These are phyloP conservation scores for Ichneumoninae sp. DNA, from an alignment of 2,888 invertebrate species.

Conservation along the genomic window DNA sequence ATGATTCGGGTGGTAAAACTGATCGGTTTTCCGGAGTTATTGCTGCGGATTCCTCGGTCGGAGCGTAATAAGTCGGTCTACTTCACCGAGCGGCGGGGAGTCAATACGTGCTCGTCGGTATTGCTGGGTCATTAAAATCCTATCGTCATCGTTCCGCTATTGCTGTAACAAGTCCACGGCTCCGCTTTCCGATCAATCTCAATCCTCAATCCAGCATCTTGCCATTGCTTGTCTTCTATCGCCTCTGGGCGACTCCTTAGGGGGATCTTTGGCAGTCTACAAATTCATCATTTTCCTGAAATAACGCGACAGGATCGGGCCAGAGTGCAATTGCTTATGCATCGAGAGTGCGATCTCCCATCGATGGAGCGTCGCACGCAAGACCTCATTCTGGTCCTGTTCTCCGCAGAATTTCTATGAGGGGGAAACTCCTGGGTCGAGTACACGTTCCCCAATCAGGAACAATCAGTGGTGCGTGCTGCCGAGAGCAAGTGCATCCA, in stretches of 20 bases:
- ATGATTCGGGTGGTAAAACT: not conserved
- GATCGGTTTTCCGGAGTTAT: not conserved
- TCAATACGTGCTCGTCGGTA: not conserved
- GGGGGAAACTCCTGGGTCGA: not conserved
- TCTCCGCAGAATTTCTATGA: slow-evolving; percentile 5
- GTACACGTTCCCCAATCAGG: not conserved
- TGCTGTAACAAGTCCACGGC: not conserved
- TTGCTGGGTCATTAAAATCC: slow-evolving; percentile 33
- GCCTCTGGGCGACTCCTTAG: not conserved
- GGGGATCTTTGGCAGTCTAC: not conserved
- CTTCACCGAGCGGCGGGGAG: not conserved
- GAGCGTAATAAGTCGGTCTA: not conserved
- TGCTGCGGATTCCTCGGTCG: not conserved
- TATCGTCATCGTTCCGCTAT: slow-evolving; percentile 13
- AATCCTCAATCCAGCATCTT: slow-evolving; percentile 15
- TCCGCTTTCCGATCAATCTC: slow-evolving; percentile 45
- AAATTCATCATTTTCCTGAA: slow-evolving; percentile 35
- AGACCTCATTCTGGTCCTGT: not conserved
- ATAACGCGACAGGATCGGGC: slow-evolving; percentile 14
- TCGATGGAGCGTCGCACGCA: slow-evolving; percentile 4
- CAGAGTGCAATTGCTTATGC: slow-evolving; percentile 35
- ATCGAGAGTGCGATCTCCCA: slow-evolving; percentile 22
- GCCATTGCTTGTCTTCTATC: slow-evolving; percentile 10
- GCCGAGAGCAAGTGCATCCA: slow-evolving; percentile 3
- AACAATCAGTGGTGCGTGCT: slow-evolving; percentile 14